These are phyloP conservation scores for Anableps anableps DNA, from an alignment of 2,797 vertebrate species.

Conservation along the genomic window DNA sequence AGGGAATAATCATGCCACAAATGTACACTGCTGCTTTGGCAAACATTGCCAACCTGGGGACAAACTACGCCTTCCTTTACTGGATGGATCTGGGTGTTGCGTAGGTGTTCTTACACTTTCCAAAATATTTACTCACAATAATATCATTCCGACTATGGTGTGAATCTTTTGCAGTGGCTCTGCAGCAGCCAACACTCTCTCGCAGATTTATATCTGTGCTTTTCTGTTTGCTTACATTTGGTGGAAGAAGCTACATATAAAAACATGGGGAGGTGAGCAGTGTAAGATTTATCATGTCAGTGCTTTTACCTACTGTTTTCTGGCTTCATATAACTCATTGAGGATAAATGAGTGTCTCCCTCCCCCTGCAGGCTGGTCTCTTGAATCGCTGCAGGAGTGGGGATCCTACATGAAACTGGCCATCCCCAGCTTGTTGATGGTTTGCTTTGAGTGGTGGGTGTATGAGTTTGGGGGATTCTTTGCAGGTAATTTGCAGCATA, in stretches of 20 bases:
- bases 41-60: slow-evolving; percentile 85
- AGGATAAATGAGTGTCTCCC: slow-evolving; percentile 42
- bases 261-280: slow-evolving; percentile 90
- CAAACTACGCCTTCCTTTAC: slow-evolving; percentile 86
- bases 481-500: slow-evolving; percentile 77
- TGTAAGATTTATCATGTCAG: not conserved
- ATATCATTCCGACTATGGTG: not conserved
- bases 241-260: slow-evolving; percentile 85
- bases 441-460: slow-evolving; percentile 94
- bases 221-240: slow-evolving; percentile 85
- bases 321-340: not conserved
- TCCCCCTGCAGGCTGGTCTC: slow-evolving; percentile 87
- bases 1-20: slow-evolving; percentile 91
- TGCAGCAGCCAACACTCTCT: slow-evolving; percentile 86
- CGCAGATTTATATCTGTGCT: slow-evolving; percentile 80
- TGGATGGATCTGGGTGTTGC: slow-evolving; percentile 85
- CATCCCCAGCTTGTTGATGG: slow-evolving; percentile 90
- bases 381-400: slow-evolving; percentile 90
- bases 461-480: slow-evolving; percentile 92
- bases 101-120: slow-evolving; percentile 66
- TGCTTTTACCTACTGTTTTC: not conserved
- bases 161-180: slow-evolving; percentile 83
- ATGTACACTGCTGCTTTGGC: slow-evolving; percentile 81
- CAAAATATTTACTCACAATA: not conserved
- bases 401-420: slow-evolving; percentile 88